Evolutionary conservation across 2,113 vertebrate species (phyloP).

Genomic region (Ginglymostoma cirratum): DNA sequence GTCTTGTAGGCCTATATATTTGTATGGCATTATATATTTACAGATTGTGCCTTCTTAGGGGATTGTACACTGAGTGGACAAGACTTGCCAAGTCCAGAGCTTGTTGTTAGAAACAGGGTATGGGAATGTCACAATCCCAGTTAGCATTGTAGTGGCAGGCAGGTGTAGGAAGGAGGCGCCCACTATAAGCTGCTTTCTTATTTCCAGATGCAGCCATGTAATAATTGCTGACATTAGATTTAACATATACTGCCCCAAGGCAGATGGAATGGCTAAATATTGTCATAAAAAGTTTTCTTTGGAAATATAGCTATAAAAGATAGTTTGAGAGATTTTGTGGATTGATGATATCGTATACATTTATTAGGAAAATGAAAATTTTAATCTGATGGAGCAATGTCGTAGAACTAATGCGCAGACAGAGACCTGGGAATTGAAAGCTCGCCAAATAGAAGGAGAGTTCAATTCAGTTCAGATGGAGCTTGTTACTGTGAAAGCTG

Average conservation of each 20-base stretch:
- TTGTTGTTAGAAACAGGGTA: not conserved
- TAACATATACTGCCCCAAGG: not conserved
- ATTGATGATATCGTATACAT: not conserved
- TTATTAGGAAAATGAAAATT: constrained; percentile 61
- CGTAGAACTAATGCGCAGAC: constrained; percentile 51
- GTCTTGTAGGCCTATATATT: too few relatives aligned
- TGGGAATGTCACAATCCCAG: not conserved
- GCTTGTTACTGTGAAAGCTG: constrained; percentile 53
- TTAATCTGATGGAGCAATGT: constrained; percentile 59
- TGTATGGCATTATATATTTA: not conserved
- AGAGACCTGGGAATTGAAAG: constrained; percentile 65
- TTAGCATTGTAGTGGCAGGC: not conserved
- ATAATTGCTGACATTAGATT: not conserved
- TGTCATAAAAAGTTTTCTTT: not conserved
- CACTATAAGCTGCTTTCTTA: not conserved
- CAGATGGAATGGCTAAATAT: not conserved
- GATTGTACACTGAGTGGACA: not conserved
- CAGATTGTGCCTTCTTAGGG: not conserved
- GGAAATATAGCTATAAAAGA: not conserved
- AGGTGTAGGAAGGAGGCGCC: not conserved
- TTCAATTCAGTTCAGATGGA: constrained; percentile 54
- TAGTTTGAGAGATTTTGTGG: not conserved
- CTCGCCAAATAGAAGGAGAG: constrained; percentile 53
- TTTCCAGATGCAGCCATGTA: not conserved
- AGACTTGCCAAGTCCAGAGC: too few relatives aligned